phyloP scores from a whole-genome alignment of 92 coral and sea anemone genomes.

The Phymanthus crucifer region DNA sequence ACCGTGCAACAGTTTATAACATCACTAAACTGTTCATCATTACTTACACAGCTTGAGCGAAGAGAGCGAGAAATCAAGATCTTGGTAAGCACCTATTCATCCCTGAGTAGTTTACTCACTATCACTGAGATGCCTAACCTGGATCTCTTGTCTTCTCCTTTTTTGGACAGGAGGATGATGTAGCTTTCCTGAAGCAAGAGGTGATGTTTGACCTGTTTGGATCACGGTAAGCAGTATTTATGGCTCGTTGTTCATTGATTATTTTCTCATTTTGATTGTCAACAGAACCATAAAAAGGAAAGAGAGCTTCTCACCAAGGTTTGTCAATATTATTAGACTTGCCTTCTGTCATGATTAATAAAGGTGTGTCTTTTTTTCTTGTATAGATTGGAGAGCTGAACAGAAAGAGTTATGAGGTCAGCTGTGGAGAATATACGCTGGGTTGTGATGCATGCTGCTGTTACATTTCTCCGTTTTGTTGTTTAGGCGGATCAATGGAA shows the following conservation, averaged over 20 bases:
- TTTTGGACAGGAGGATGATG: conserved; percentile 76
- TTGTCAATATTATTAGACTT: background rate
- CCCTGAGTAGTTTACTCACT: background rate
- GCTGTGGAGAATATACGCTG: background rate
- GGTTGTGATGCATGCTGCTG: background rate
- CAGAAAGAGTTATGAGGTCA: conserved; percentile 87
- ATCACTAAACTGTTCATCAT: background rate
- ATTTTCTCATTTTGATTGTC: background rate
- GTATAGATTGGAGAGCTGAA: conserved; percentile 86
- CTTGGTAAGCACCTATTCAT: conserved; percentile 54
- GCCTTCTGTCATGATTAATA: background rate
- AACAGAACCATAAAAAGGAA: conserved; percentile 97
- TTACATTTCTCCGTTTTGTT: background rate
- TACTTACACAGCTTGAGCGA: conserved; percentile 70
- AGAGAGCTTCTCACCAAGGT: conserved; percentile 91
- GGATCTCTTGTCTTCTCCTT: background rate
- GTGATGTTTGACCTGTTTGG: conserved; percentile 16
- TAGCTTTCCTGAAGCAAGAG: conserved; percentile 87
- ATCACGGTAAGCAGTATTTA: no score
- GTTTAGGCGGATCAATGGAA: conserved; percentile 89
- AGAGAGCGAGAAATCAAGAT: conserved; percentile 76
- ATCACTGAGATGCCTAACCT: background rate
- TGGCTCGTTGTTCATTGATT: background rate
- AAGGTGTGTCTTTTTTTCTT: background rate
- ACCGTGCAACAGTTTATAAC: background rate